Percentiles rank a stretch among this genome's conserved stretches.
These are phyloP conservation scores for Siniperca knerii DNA, from an alignment of 2,113 vertebrate species.

Conservation along the genomic window DNA sequence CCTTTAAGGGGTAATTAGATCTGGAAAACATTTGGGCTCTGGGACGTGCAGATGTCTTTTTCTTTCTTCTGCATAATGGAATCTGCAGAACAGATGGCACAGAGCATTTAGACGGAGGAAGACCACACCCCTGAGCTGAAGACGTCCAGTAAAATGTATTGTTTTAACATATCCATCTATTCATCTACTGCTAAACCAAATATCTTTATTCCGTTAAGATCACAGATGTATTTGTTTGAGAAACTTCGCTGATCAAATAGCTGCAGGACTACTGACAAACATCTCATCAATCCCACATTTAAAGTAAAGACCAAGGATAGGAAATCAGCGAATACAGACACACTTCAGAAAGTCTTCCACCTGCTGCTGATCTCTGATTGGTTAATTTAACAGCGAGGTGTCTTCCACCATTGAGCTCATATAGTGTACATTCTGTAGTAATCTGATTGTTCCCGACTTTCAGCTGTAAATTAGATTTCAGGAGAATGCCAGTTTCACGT, in stretches of 20 bases:
- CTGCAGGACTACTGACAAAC: neutral
- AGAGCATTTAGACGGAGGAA: neutral
- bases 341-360: neutral
- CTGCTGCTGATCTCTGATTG: constrained; percentile 9
- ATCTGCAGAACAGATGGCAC: constrained; percentile 38
- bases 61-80: constrained; percentile 23
- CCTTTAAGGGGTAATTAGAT: constrained; percentile 67
- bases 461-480: constrained; percentile 18
- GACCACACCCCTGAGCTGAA: constrained; percentile 13
- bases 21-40: constrained; percentile 48
- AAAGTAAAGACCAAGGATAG: neutral
- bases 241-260: neutral
- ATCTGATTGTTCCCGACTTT: constrained; percentile 19
- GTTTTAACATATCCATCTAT: too few species aligned
- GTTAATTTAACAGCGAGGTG: neutral
- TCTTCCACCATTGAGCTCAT: neutral
- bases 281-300: too few species aligned
- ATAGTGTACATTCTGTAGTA: neutral
- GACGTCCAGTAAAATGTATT: neutral
- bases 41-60: constrained; percentile 19
- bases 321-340: too few species aligned
- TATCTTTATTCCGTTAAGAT: neutral
- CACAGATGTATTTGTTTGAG: neutral
- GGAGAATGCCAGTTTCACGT: neutral
- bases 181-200: neutral